These are phyloP conservation scores for Erebia epiphron DNA, from an alignment of 2,888 invertebrate species.

Conservation along the genomic window DNA sequence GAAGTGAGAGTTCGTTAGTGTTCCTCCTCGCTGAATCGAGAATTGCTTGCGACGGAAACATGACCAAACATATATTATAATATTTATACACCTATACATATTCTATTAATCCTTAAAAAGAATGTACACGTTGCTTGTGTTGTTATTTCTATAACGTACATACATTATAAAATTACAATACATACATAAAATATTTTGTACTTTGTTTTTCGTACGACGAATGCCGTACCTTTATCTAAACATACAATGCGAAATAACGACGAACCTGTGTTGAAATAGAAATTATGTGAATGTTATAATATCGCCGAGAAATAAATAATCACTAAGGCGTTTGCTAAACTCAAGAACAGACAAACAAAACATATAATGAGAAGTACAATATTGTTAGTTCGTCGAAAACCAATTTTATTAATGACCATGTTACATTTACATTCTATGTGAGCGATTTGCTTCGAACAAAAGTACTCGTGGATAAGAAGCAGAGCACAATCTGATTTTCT, in stretches of 20 bases:
- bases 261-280: slow-evolving; percentile 36
- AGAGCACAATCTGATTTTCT: neutral
- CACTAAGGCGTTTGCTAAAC: slow-evolving; percentile 33
- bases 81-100: slow-evolving; percentile 64
- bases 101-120: slow-evolving; percentile 70
- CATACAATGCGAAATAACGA: slow-evolving; percentile 61
- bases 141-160: slow-evolving; percentile 76
- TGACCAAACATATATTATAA: slow-evolving; percentile 75
- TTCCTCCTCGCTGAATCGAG: slow-evolving; percentile 77
- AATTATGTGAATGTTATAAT: slow-evolving; percentile 25
- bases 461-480: neutral
- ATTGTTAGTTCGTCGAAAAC: slow-evolving; percentile 63
- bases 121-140: slow-evolving; percentile 76
- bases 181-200: slow-evolving; percentile 83
- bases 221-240: slow-evolving; percentile 71
- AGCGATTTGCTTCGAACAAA: slow-evolving; percentile 4
- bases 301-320: slow-evolving; percentile 35
- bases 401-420: neutral
- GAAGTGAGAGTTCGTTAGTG: slow-evolving; percentile 82
- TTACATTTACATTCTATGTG: slow-evolving; percentile 3
- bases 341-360: slow-evolving; percentile 44
- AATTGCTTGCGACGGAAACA: slow-evolving; percentile 81
- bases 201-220: slow-evolving; percentile 77
- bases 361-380: slow-evolving; percentile 81
- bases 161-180: slow-evolving; percentile 80